Evolutionary conservation across 1,140 invertebrate species (phyloP), one percentile per base, ranked within the genome.

Genomic region (Anastrepha ludens): DNA sequence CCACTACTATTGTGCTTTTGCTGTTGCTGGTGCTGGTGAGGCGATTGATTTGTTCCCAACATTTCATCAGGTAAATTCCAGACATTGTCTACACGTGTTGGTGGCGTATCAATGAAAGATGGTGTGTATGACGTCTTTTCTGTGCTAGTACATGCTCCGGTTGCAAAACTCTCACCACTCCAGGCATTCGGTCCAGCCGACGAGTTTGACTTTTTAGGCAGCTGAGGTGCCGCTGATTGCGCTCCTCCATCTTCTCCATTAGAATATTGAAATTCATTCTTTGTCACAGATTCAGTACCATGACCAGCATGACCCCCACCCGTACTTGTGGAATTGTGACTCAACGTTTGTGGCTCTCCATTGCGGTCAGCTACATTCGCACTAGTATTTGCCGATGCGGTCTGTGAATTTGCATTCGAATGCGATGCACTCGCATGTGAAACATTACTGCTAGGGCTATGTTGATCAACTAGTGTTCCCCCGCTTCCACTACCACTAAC

Each of bases 281-380:
- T 85, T 67, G 41, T 41, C 50, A 65, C 15, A 64, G 62, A n/a
- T 74, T 86, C 85, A n/a, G 55, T 62, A 86, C 59, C 50, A 41
- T 86, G 55, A 62, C 55, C 59, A 59, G 58, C 55, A 86, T 44
- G 39, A 41, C 20, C 60, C 15, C 58, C 60, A 41, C 41, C 44
- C 62, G 2, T 44, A 86, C 70, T 60, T 60, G n/a, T 13, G 9
- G 62, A 44, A 58, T 67, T 70, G 62, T 3, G 67, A 5, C 13
- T 64, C 91, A 91, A 81, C 74, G 92, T 67, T 89, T 90, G 87
- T 87, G 74, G 8, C 55, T 81, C 88, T 47, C 91, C 90, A 87
- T 90, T 92, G 3, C 91, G 88, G 44, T 91, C 92, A 2, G 90
- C 91, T 89, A 93, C 91, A 7, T 91, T 90, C 13, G 93, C 92